Base-by-base conservation (phyloP, 2,113 vertebrate species). In the Oncorhynchus kisutch region DNA sequence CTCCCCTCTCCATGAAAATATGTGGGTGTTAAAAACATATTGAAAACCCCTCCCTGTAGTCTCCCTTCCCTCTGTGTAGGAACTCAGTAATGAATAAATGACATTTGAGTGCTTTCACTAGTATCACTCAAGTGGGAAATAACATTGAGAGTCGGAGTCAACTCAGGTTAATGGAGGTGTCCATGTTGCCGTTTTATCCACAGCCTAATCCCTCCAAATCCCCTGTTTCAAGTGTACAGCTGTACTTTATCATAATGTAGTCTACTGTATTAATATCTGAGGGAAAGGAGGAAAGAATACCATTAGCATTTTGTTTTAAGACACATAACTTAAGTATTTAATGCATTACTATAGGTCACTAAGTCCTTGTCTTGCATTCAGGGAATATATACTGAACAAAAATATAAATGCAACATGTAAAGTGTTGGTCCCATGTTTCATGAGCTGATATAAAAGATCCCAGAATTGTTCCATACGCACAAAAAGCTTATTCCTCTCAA, bases 91-190 rank as follows among this genome's bases (percentile, higher is more conserved):
- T 76, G 27, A 73, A 64, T 78, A 34, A 57, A 79, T 54, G 78
- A 6, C 49, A 16, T 75, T 71, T 82, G 48, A 71, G 16, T 60
- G 24, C 24, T 48, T 72, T 24, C 70, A 39, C 70, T 16, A 14
- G 70, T 73, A 66, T 72, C 67, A 76, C 79, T 81, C 39, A 4
- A 78, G 73, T 75, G 27, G 13, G 71, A 85, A 75, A 83, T 77
- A 59, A 73, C 45, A 12, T 67, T 67, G 39, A 45, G 9, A 57
- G 51, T 54, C 68, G 39, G 27, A 69, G 70, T 75, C 54, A 72
- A 29, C 45, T 51, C 62, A 68, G 70, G 31, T 82, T 87, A 73
- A 84, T 83, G 64, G 29, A 75, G 27, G 72, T 4, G 31, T 73
- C 18, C 27, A 29, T 13, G 34, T 62, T 81, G 73, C n/a, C 78